Percentiles rank a stretch among this genome's conserved stretches.
Conservation (phyloP, 2,113 vertebrate genomes). For the Phaethon lepturus region DNA sequence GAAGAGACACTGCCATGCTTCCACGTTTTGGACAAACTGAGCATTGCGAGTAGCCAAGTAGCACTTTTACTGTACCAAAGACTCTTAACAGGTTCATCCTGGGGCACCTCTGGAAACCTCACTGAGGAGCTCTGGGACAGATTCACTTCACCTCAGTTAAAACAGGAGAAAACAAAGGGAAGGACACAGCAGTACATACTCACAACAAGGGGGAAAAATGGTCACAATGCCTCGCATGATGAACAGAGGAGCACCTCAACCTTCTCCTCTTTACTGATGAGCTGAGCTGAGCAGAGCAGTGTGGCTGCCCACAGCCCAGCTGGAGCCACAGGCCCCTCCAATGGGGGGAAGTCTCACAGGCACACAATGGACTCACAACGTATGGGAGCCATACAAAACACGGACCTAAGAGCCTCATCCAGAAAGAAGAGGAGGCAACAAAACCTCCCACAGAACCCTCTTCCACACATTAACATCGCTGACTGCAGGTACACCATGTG, state of each 20-base stretch:
- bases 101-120: background rate
- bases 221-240: background rate
- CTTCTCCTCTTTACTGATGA: background rate
- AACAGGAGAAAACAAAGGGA: background rate
- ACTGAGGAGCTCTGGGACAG: background rate
- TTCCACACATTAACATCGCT: background rate
- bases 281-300: background rate
- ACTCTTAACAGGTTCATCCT: background rate
- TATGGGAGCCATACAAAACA: background rate
- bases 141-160: background rate
- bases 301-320: background rate
- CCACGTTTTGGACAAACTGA: background rate
- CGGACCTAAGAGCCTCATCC: background rate
- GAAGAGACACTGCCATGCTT: background rate
- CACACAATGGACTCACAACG: background rate
- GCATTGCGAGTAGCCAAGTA: background rate
- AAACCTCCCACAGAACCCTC: accelerated
- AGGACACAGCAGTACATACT: background rate
- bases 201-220: background rate
- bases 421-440: background rate
- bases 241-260: background rate
- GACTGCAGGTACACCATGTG: background rate
- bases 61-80: background rate
- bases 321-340: accelerated
- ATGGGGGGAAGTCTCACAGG: accelerated